A percentile compares a stretch with the other conserved stretches of the same genome.
These are phyloP conservation scores for Danio kyathit DNA, from an alignment of 2,797 vertebrate genomes.

Conservation along the genomic window DNA sequence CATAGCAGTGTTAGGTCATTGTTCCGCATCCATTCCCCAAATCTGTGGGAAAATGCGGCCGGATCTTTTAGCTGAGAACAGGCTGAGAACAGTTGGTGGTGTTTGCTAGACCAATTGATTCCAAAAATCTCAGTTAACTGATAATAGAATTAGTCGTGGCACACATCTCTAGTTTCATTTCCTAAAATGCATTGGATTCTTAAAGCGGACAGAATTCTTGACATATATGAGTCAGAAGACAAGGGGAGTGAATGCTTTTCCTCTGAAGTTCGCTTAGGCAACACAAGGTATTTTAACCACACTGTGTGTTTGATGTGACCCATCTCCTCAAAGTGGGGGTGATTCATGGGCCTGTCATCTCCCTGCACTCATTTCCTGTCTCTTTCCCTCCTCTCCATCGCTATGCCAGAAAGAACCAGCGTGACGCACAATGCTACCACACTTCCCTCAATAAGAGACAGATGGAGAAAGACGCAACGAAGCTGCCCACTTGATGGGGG, in stretches of 20 bases:
- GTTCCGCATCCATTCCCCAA: too few species aligned
- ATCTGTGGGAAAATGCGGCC: too few species aligned
- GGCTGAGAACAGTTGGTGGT: too few species aligned
- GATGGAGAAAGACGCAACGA: conserved; percentile 45
- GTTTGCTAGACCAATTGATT: too few species aligned
- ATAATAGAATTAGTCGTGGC: not conserved
- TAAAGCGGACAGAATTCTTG: conserved; percentile 15
- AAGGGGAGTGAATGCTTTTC: not conserved
- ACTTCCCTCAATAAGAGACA: conserved; percentile 64
- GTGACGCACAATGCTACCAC: conserved; percentile 42
- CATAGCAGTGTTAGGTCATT: too few species aligned
- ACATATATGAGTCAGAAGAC: conserved; percentile 1
- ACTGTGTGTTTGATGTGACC: conserved; percentile 41
- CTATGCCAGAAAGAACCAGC: conserved; percentile 45
- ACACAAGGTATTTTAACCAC: conserved; percentile 27
- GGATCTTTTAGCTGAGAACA: too few species aligned
- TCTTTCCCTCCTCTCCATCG: conserved; percentile 57
- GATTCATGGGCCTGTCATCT: conserved; percentile 72
- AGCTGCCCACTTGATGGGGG: conserved; percentile 36
- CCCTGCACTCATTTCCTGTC: conserved; percentile 71
- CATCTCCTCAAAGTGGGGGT: conserved; percentile 49
- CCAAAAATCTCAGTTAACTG: not conserved
- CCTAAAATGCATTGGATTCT: conserved; percentile 1
- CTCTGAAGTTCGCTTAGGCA: conserved; percentile 16
- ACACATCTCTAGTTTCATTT: not conserved